phyloP scores from a whole-genome alignment of 2,113 vertebrate species.

The Vimba vimba region DNA sequence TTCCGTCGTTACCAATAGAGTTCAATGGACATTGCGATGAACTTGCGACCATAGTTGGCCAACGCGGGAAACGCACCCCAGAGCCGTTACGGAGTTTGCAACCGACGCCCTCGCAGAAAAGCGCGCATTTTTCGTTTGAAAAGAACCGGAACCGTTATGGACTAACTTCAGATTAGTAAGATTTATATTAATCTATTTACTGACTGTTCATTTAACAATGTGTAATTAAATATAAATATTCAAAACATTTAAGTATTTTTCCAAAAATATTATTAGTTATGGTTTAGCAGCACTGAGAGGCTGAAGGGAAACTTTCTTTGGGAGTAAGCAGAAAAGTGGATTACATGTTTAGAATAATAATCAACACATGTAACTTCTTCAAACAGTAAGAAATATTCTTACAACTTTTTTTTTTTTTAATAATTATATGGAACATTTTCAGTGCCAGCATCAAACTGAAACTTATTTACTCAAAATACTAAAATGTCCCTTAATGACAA shows the following conservation, averaged over 20 bases:
- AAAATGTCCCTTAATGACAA: neutral
- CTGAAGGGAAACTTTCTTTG: too few relatives aligned
- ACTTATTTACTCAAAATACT: neutral
- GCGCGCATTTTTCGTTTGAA: conserved; percentile 3
- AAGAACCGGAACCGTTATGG: neutral
- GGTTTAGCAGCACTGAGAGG: neutral
- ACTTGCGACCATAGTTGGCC: too few relatives aligned
- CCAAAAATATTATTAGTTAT: neutral
- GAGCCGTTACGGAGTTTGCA: neutral
- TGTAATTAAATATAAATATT: neutral
- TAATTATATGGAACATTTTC: too few relatives aligned
- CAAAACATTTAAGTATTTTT: neutral
- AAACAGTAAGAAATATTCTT: neutral
- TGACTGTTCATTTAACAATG: neutral
- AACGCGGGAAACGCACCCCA: too few relatives aligned
- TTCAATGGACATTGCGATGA: too few relatives aligned
- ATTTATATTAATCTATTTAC: neutral
- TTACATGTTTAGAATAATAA: neutral
- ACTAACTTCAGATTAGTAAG: neutral
- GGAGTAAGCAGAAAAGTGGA: too few relatives aligned
- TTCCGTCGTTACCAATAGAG: too few relatives aligned
- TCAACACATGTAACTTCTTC: neutral
- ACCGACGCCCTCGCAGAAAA: neutral
- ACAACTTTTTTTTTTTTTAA: neutral
- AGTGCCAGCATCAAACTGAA: too few relatives aligned